Percentiles rank a stretch among this genome's conserved stretches.
Evolutionary conservation across 2,113 vertebrate species (phyloP).

Genomic region (Pampusana beccarii): DNA sequence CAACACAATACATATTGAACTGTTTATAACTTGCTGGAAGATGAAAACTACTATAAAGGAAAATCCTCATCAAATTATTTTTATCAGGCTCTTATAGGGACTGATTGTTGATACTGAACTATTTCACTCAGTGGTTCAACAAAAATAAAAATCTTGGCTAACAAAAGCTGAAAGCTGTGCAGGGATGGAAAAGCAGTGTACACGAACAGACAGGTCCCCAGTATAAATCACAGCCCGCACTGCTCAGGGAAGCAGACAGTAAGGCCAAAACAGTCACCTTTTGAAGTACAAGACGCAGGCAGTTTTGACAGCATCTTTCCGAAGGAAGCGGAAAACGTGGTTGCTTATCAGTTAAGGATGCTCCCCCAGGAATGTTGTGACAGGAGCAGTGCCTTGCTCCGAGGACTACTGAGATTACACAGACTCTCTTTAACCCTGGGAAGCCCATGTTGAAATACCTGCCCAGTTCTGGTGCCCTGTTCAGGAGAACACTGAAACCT

Average conservation of each 20-base stretch:
- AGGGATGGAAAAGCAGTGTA: not conserved
- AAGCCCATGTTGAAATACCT: rapidly evolving
- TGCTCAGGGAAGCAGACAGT: not conserved
- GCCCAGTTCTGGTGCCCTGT: not conserved
- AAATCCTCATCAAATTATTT: slow-evolving; percentile 3
- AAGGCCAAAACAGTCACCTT: not conserved
- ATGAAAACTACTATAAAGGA: not conserved
- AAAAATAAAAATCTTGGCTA: not conserved
- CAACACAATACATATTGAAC: slow-evolving; percentile 3
- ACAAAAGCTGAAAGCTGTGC: not conserved
- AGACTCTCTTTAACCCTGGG: not conserved
- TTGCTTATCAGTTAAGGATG: not conserved
- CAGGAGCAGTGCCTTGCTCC: not conserved
- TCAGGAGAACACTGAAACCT: not conserved
- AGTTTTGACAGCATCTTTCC: not conserved
- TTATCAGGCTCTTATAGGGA: not conserved
- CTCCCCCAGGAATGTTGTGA: rapidly evolving
- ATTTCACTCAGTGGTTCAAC: not conserved
- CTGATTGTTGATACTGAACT: not conserved
- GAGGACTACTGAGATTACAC: rapidly evolving
- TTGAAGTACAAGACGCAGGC: not conserved
- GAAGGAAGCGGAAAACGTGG: not conserved
- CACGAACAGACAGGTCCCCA: not conserved
- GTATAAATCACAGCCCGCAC: not conserved
- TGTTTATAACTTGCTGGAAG: not conserved